A percentile compares a stretch with the other conserved stretches of the same genome.
These are phyloP conservation scores for Prorops nasuta DNA, from an alignment of 1,140 invertebrate species.

Conservation along the genomic window DNA sequence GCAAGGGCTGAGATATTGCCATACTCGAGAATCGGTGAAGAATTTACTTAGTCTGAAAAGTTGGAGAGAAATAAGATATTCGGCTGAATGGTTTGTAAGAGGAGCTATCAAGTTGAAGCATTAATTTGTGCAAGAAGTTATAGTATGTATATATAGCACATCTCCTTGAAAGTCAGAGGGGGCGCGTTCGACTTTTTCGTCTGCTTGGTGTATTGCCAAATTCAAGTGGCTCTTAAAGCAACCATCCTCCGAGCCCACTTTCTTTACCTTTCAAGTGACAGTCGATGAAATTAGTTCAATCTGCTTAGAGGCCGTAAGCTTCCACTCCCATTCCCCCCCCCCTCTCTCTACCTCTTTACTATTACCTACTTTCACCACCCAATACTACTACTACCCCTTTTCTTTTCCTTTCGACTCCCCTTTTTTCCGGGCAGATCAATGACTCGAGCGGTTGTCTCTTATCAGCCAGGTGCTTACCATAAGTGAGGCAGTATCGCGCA, in stretches of 20 bases:
- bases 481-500: conserved; percentile 48
- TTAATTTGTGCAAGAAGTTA: too few relatives aligned
- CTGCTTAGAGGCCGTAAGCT: conserved; percentile 12
- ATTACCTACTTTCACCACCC: neutral
- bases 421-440: conserved; percentile 13
- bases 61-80: too few relatives aligned
- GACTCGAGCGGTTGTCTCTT: conserved; percentile 21
- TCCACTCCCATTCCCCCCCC: neutral
- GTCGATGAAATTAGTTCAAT: conserved; percentile 31
- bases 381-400: neutral
- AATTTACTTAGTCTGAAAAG: too few relatives aligned
- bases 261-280: conserved; percentile 8
- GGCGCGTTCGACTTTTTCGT: conserved; percentile 27
- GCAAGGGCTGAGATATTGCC: too few relatives aligned
- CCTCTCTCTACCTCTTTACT: neutral
- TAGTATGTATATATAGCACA: too few relatives aligned
- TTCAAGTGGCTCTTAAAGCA: conserved; percentile 22
- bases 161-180: conserved; percentile 20
- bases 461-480: conserved; percentile 44
- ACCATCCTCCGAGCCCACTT: neutral
- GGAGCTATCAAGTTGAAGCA: too few relatives aligned
- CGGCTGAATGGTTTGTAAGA: too few relatives aligned
- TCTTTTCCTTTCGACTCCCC: neutral
- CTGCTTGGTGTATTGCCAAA: conserved; percentile 27
- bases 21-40: too few relatives aligned